phyloP scores from a whole-genome alignment of 2,888 invertebrate species.

The Dryobotodes eremita region DNA sequence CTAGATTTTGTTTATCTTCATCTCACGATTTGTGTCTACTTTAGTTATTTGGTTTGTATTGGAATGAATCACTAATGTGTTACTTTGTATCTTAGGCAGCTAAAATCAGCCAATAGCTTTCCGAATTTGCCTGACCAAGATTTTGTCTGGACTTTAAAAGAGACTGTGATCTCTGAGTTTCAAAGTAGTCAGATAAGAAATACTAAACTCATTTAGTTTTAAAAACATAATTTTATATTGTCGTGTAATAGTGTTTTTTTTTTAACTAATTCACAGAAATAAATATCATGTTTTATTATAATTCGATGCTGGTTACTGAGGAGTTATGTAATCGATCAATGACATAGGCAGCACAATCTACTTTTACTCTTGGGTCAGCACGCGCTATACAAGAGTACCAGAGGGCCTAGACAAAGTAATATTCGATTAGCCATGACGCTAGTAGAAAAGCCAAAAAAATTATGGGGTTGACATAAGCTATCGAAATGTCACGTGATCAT shows the following conservation, averaged over 20 bases:
- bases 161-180: no score
- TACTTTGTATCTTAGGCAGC: constrained; percentile 11
- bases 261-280: neutral
- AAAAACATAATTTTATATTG: neutral
- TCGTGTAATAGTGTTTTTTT: neutral
- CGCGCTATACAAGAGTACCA: neutral
- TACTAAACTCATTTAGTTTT: neutral
- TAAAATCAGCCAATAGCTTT: neutral
- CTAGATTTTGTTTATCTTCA: constrained; percentile 27
- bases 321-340: neutral
- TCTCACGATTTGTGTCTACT: constrained; percentile 21
- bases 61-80: constrained; percentile 28
- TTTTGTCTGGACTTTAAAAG: no score
- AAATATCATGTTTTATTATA: neutral
- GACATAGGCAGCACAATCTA: neutral
- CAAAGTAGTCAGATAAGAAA: no score
- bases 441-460: no score
- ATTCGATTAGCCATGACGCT: no score
- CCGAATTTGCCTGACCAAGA: no score
- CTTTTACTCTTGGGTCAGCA: neutral
- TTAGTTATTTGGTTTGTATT: constrained; percentile 15
- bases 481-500: no score
- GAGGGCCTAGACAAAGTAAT: no score
- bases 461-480: no score
- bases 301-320: neutral